Conservation (phyloP, 2,888 invertebrate genomes). For the Stenotaenia linearis region DNA sequence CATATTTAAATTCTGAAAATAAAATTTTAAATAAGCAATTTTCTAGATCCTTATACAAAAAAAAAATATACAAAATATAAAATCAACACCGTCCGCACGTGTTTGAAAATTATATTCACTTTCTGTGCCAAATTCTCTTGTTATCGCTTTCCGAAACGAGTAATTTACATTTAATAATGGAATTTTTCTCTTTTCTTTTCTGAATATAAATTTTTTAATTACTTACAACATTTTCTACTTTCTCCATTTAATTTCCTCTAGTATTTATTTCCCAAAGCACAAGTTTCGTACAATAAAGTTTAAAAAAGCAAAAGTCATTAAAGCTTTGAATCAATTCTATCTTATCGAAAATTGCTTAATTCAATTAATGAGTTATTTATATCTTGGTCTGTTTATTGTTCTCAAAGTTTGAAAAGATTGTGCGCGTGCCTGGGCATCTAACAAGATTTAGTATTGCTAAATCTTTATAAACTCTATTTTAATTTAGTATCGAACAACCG, state of each 20-base stretch:
- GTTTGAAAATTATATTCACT: background rate
- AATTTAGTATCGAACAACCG: background rate
- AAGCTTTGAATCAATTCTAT: no score
- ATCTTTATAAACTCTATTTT: background rate
- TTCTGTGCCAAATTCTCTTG: background rate
- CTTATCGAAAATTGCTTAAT: no score
- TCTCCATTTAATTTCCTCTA: background rate
- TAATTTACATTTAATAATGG: background rate
- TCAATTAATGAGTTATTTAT: no score
- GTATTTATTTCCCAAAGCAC: background rate
- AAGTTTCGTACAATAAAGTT: background rate
- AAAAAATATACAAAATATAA: background rate
- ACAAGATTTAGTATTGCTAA: no score
- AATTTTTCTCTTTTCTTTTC: background rate
- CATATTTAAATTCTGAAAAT: no score
- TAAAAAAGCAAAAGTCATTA: no score
- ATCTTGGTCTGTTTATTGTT: no score
- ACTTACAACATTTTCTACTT: background rate
- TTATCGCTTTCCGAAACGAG: background rate
- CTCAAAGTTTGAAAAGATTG: no score
- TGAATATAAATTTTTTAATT: background rate
- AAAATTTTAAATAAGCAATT: no score
- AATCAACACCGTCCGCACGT: background rate
- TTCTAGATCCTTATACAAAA: no score
- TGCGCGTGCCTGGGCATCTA: no score